These are phyloP conservation scores for Tubulanus polymorphus DNA, from an alignment of 2,888 invertebrate species.

Conservation along the genomic window DNA sequence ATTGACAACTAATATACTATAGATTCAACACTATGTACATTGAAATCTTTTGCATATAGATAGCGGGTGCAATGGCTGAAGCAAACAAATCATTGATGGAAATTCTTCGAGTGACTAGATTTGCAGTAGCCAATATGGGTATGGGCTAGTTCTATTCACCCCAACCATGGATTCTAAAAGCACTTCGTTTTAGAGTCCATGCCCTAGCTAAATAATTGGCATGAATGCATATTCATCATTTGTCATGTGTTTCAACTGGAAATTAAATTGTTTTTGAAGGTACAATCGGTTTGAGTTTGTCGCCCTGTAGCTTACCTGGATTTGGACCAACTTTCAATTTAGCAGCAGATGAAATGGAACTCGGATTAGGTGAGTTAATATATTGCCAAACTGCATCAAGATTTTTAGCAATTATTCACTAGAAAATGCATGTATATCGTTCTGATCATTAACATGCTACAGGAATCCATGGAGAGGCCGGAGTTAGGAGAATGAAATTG, in stretches of 20 bases:
- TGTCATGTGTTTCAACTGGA: slow-evolving; percentile 52
- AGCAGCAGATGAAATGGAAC: slow-evolving; percentile 65
- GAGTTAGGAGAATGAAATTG: slow-evolving; percentile 57
- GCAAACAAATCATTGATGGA: slow-evolving; percentile 60
- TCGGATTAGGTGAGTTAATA: slow-evolving; percentile 57
- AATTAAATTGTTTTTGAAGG: slow-evolving; percentile 56
- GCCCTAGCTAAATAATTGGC: background rate
- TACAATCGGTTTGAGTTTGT: slow-evolving; percentile 68
- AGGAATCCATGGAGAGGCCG: slow-evolving; percentile 58
- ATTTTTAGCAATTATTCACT: background rate
- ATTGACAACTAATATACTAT: background rate
- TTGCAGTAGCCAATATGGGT: slow-evolving; percentile 45
- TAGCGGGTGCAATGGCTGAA: slow-evolving; percentile 73
- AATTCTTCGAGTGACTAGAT: slow-evolving; percentile 52
- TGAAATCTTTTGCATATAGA: slow-evolving; percentile 52
- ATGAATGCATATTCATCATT: slow-evolving; percentile 23
- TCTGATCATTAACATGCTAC: slow-evolving; percentile 6
- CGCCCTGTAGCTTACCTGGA: slow-evolving; percentile 67
- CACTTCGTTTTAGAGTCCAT: background rate
- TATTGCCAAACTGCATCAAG: slow-evolving; percentile 6
- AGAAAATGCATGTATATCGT: background rate
- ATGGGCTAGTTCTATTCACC: slow-evolving; percentile 15
- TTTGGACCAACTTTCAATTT: slow-evolving; percentile 64
- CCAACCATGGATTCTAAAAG: no score
- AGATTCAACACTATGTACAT: background rate